phyloP scores from a whole-genome alignment of 2,888 invertebrate genomes.

The Drosophila limbata region DNA sequence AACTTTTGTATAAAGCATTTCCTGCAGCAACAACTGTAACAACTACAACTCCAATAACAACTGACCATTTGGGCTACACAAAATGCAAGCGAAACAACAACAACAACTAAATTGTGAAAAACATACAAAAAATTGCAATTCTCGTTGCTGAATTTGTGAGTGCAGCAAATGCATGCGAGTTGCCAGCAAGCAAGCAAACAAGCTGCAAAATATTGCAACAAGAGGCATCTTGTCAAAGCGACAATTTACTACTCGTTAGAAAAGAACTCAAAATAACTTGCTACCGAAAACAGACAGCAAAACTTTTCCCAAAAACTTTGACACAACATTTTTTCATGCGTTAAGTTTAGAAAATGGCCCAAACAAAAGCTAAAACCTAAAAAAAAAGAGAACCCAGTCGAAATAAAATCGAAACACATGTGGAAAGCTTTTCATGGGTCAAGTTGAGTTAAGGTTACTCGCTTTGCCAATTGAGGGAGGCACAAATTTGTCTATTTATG shows the following conservation, averaged over 20 bases:
- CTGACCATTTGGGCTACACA: slow-evolving; percentile 31
- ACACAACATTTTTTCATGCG: slow-evolving; percentile 41
- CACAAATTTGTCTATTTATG: slow-evolving; percentile 14
- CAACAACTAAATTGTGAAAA: slow-evolving; percentile 12
- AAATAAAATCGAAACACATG: slow-evolving; percentile 49
- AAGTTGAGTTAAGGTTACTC: background rate
- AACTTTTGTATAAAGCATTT: slow-evolving; percentile 47
- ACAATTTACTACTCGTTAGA: slow-evolving; percentile 76
- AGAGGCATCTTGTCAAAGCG: slow-evolving; percentile 68
- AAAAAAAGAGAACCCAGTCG: slow-evolving; percentile 5
- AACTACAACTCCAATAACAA: slow-evolving; percentile 11
- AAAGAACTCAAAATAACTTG: slow-evolving; percentile 18
- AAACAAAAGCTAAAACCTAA: slow-evolving; percentile 7
- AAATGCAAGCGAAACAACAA: background rate
- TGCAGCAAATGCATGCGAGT: slow-evolving; percentile 22
- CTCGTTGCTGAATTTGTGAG: slow-evolving; percentile 11
- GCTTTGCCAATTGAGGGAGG: slow-evolving; percentile 8
- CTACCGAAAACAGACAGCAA: slow-evolving; percentile 23
- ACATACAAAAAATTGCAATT: slow-evolving; percentile 16
- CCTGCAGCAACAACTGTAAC: slow-evolving; percentile 19
- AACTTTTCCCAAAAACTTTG: slow-evolving; percentile 31
- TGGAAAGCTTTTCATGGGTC: slow-evolving; percentile 36
- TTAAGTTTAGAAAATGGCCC: slow-evolving; percentile 23
- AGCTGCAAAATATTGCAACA: slow-evolving; percentile 42
- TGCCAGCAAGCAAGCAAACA: slow-evolving; percentile 38